Conservation (phyloP, 1,140 invertebrate species). For the Papilio polyxenes region DNA sequence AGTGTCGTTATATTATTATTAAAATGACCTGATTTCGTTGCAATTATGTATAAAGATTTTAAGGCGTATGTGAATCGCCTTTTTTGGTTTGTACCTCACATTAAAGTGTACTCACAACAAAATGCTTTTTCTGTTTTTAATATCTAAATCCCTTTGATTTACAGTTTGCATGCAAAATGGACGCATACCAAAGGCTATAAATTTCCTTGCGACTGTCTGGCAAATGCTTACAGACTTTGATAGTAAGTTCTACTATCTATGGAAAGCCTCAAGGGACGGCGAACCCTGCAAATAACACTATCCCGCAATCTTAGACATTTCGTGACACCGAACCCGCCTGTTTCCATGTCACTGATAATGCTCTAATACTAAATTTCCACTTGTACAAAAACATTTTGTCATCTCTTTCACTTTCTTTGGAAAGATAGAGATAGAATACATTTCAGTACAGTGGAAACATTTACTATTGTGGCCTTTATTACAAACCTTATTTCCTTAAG, state of each 20-base stretch:
- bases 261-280: constrained; percentile 20
- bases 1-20: too few species aligned
- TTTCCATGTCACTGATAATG: neutral
- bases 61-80: too few species aligned
- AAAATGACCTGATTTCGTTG: too few species aligned
- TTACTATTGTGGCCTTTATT: neutral
- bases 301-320: constrained; percentile 19
- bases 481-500: neutral
- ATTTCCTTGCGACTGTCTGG: neutral
- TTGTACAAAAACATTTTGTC: neutral
- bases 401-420: neutral
- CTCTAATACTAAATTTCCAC: neutral
- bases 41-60: too few species aligned
- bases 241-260: constrained; percentile 5
- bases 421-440: neutral
- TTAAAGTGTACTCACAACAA: neutral
- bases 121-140: neutral
- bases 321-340: neutral
- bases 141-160: neutral
- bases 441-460: neutral
- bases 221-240: constrained; percentile 9
- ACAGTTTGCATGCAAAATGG: neutral
- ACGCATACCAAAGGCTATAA: neutral
- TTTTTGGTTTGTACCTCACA: too few species aligned
- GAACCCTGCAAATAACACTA: constrained; percentile 27